Percentiles rank a stretch among this genome's conserved stretches.
These are phyloP conservation scores for Hydrocynus forskahlii DNA, from an alignment of 2,797 vertebrate genomes.

Conservation along the genomic window DNA sequence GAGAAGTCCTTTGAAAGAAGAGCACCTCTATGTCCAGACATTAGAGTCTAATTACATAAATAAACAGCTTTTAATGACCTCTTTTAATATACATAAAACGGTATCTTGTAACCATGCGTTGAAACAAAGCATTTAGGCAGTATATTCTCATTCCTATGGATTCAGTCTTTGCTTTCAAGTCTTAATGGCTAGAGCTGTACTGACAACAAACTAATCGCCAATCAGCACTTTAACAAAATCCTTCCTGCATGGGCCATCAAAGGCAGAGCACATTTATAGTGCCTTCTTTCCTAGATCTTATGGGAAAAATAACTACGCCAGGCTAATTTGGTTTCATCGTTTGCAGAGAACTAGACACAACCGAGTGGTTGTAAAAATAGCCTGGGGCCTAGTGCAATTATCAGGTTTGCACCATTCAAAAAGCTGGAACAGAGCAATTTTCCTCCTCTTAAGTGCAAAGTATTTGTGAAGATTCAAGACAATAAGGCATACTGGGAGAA, in stretches of 20 bases:
- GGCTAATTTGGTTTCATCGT: conserved; percentile 8
- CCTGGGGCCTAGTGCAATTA: background rate
- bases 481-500: conserved; percentile 41
- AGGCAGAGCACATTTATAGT: background rate
- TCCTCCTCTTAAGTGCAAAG: conserved; percentile 36
- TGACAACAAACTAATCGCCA: background rate
- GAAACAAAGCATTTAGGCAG: conserved; percentile 20
- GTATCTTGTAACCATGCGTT: background rate
- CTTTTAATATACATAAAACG: background rate
- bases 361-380: conserved; percentile 16
- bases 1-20: background rate
- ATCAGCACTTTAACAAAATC: background rate
- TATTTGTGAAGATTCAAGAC: conserved; percentile 2
- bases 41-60: background rate
- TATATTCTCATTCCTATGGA: background rate
- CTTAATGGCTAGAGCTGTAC: background rate
- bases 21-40: background rate
- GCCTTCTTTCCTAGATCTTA: background rate
- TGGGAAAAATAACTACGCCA: background rate
- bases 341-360: conserved; percentile 1
- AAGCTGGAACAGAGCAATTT: background rate
- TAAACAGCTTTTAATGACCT: background rate
- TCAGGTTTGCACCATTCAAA: background rate
- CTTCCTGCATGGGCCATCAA: background rate
- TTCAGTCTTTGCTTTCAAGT: conserved; percentile 2